Evolutionary conservation across 2,888 invertebrate species (phyloP).

Genomic region (Eueremaeus valkanovi): DNA sequence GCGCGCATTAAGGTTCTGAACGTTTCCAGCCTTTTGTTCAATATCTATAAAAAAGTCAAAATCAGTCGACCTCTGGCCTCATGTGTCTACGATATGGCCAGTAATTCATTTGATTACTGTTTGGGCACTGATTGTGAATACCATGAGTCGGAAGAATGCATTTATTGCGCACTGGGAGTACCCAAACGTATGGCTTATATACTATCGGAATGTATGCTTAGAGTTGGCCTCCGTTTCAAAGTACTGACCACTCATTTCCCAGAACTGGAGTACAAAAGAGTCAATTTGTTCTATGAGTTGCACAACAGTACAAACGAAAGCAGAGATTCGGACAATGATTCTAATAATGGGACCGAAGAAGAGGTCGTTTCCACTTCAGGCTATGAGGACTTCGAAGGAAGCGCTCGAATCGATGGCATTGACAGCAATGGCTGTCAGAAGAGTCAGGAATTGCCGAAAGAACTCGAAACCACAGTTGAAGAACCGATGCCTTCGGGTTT

Average conservation of each 20-base stretch:
- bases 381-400: no score
- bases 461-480: no score
- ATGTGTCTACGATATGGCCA: background rate
- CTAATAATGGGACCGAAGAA: no score
- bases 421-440: no score
- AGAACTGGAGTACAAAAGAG: background rate
- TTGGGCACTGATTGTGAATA: background rate
- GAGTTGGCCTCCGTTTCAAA: background rate
- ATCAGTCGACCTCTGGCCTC: background rate
- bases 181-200: slow-evolving; percentile 29
- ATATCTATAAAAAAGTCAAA: background rate
- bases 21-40: background rate
- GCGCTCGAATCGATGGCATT: no score
- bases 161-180: slow-evolving; percentile 20
- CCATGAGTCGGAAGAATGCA: background rate
- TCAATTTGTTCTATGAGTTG: no score
- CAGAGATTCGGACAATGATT: no score
- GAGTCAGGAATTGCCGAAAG: no score
- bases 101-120: background rate
- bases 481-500: no score
- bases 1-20: background rate
- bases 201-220: background rate
- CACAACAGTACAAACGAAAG: no score
- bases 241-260: background rate
- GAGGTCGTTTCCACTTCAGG: no score